A percentile compares a stretch with the other conserved stretches of the same genome.
Evolutionary conservation across 1,140 invertebrate species (phyloP).

Genomic region (Cyclina sinensis): DNA sequence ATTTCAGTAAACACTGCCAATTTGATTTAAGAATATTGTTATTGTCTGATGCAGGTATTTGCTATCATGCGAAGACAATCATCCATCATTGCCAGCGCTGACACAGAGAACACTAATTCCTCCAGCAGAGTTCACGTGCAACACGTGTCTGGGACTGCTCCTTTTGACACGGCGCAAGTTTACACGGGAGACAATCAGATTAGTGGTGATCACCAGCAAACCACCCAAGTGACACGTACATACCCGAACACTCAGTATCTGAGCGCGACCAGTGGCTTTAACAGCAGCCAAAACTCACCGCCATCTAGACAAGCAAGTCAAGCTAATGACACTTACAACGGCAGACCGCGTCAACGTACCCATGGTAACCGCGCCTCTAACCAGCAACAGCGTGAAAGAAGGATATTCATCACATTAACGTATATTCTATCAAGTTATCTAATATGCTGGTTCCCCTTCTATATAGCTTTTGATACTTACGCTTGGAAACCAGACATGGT

Average conservation of each 20-base stretch:
- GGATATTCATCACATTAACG: conserved; percentile 71
- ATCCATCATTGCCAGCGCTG: not conserved
- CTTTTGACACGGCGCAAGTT: not conserved
- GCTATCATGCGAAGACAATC: conserved; percentile 41
- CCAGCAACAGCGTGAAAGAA: conserved; percentile 38
- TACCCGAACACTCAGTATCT: not conserved
- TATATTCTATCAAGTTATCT: conserved; percentile 69
- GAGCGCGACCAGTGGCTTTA: not conserved
- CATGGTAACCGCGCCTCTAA: not conserved
- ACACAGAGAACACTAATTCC: not conserved
- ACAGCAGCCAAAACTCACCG: not conserved
- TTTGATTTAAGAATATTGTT: no score
- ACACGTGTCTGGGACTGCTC: not conserved
- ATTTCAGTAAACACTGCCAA: no score
- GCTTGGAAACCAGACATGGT: conserved; percentile 69
- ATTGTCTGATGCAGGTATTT: no score
- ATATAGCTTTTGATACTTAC: conserved; percentile 72
- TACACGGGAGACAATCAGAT: not conserved
- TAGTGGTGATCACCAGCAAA: not conserved
- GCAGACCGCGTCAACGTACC: not conserved
- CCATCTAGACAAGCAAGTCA: not conserved
- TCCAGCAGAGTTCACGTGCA: not conserved
- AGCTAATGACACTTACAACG: not conserved
- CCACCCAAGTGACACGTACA: not conserved
- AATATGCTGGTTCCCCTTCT: conserved; percentile 74